Conservation (phyloP, 2,797 vertebrate species). For the Tamandua tetradactyla region DNA sequence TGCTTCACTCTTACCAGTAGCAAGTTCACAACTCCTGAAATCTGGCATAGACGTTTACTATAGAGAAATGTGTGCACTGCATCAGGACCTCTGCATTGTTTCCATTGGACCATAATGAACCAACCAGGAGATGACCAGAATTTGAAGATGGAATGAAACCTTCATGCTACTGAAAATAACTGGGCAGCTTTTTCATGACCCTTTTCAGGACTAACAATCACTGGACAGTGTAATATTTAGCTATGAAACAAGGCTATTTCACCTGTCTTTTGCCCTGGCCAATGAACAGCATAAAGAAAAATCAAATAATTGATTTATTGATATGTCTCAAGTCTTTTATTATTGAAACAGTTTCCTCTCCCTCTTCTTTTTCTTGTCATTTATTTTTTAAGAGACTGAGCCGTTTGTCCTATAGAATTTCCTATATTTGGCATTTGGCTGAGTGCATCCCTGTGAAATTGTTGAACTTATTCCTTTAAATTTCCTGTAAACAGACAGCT, state of each 20-base stretch:
- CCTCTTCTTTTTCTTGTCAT: too few relatives aligned
- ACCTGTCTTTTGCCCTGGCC: neutral
- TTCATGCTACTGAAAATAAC: neutral
- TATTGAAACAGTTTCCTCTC: too few relatives aligned
- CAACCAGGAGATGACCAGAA: conserved; percentile 64
- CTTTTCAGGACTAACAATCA: conserved; percentile 10
- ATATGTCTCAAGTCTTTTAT: too few relatives aligned
- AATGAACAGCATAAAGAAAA: neutral
- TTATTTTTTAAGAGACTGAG: too few relatives aligned
- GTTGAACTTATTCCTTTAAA: too few relatives aligned
- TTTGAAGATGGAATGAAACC: neutral
- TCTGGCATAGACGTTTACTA: conserved; percentile 76
- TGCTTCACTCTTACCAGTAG: conserved; percentile 61
- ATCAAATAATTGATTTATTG: neutral
- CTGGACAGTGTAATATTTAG: neutral
- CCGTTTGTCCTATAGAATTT: too few relatives aligned
- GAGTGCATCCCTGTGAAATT: too few relatives aligned
- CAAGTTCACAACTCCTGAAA: conserved; percentile 37
- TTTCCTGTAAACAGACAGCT: too few relatives aligned
- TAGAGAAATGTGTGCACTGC: conserved; percentile 71
- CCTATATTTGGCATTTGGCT: too few relatives aligned
- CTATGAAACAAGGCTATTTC: neutral
- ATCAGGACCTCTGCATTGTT: conserved; percentile 55
- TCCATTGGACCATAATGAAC: conserved; percentile 56
- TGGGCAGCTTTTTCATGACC: conserved; percentile 52